These are phyloP conservation scores for Ictalurus punctatus DNA, from an alignment of 2,113 vertebrate genomes.

Conservation along the genomic window DNA sequence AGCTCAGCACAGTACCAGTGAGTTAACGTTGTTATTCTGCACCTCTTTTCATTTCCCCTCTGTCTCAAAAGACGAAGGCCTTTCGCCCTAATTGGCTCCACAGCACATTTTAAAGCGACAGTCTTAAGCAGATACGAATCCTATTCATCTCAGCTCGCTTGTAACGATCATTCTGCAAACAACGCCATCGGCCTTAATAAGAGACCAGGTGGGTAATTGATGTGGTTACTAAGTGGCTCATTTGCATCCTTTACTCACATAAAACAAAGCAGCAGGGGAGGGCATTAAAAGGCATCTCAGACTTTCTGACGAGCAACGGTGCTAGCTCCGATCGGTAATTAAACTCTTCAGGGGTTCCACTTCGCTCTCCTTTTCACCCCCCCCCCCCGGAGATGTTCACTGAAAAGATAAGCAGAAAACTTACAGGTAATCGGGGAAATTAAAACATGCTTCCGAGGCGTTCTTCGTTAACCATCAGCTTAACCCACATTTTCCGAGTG, in stretches of 20 bases:
- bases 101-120: slow-evolving; percentile 79
- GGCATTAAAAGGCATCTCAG: slow-evolving; percentile 79
- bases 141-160: slow-evolving; percentile 80
- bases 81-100: slow-evolving; percentile 86
- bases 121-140: slow-evolving; percentile 74
- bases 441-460: slow-evolving; percentile 60
- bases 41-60: slow-evolving; percentile 64
- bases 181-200: slow-evolving; percentile 88
- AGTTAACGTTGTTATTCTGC: slow-evolving; percentile 69
- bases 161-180: slow-evolving; percentile 85
- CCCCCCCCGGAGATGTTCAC: slow-evolving; percentile 77
- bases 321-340: slow-evolving; percentile 83
- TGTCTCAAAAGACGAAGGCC: slow-evolving; percentile 69
- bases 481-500: slow-evolving; percentile 51
- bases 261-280: slow-evolving; percentile 75
- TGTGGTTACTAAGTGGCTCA: slow-evolving; percentile 89
- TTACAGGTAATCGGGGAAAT: slow-evolving; percentile 85
- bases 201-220: slow-evolving; percentile 90
- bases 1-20: slow-evolving; percentile 6
- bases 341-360: slow-evolving; percentile 90
- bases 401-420: slow-evolving; percentile 89
- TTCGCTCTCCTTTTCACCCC: slow-evolving; percentile 57
- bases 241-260: slow-evolving; percentile 90
- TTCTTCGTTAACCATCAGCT: slow-evolving; percentile 55
- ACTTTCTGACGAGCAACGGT: slow-evolving; percentile 75